A percentile compares a stretch with the other conserved stretches of the same genome.
These are phyloP conservation scores for Pinctada fucata DNA, from an alignment of 2,888 invertebrate genomes.

Conservation along the genomic window DNA sequence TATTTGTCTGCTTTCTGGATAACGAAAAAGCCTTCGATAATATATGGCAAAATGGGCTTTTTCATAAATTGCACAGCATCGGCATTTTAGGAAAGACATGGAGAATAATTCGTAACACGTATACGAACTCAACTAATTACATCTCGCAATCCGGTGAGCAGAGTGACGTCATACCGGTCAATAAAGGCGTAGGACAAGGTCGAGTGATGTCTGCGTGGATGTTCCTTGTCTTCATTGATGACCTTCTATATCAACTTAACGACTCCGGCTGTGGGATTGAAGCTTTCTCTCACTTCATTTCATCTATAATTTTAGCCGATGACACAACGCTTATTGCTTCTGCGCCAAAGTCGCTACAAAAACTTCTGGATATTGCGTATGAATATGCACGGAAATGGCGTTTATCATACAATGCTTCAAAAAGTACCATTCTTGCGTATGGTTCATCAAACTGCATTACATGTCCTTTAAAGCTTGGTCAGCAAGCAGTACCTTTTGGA, in stretches of 20 bases:
- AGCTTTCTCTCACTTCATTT: background rate
- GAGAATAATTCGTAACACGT: slow-evolving; percentile 3
- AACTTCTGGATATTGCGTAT: background rate
- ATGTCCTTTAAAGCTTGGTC: no score
- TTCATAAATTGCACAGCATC: slow-evolving; percentile 12
- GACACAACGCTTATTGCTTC: slow-evolving; percentile 5
- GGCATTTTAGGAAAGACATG: slow-evolving; percentile 13
- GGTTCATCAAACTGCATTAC: no score
- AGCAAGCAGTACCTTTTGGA: no score
- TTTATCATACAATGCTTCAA: no score
- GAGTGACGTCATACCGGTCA: background rate
- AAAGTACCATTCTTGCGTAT: no score
- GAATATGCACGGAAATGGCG: no score
- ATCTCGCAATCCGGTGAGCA: background rate
- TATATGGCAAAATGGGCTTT: slow-evolving; percentile 14
- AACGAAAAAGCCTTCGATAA: slow-evolving; percentile 28
- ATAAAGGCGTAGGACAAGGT: slow-evolving; percentile 5
- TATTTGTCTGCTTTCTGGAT: no score
- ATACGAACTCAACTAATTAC: slow-evolving; percentile 7
- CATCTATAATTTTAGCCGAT: slow-evolving; percentile 9
- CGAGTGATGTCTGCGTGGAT: slow-evolving; percentile 18
- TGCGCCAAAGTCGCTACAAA: background rate
- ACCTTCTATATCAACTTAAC: background rate
- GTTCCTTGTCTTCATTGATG: slow-evolving; percentile 13
- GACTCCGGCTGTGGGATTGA: background rate